Percentiles rank a stretch among this genome's conserved stretches.
Conservation (phyloP, 1,140 invertebrate genomes). For the Cepaea nemoralis region DNA sequence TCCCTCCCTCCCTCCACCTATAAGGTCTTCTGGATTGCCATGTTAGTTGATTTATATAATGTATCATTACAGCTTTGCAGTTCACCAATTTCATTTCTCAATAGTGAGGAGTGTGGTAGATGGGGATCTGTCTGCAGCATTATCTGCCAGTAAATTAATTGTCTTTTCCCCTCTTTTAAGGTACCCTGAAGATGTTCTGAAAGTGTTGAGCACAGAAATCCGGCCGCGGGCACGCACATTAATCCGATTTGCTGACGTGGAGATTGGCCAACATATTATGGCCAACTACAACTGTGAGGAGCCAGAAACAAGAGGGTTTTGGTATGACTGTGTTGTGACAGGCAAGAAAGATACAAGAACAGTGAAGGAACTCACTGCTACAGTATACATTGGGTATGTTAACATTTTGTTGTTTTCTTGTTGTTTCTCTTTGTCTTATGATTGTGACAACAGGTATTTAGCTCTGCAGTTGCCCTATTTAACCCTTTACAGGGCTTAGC, state of each 20-base stretch:
- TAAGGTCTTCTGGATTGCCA: no score
- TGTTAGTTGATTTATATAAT: no score
- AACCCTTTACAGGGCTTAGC: no score
- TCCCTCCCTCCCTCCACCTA: no score
- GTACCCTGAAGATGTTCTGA: slow-evolving; percentile 73
- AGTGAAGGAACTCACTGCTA: slow-evolving; percentile 67
- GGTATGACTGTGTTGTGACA: slow-evolving; percentile 80
- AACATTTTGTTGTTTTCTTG: background rate
- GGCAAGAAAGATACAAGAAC: slow-evolving; percentile 66
- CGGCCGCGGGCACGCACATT: slow-evolving; percentile 78
- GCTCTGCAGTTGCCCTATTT: background rate
- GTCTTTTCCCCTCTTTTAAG: no score
- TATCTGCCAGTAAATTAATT: no score
- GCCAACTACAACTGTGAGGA: slow-evolving; percentile 84
- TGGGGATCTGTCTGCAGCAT: no score
- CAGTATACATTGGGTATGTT: slow-evolving; percentile 70
- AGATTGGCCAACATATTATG: slow-evolving; percentile 79
- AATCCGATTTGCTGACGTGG: slow-evolving; percentile 76
- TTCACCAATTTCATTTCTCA: no score
- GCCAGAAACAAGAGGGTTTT: slow-evolving; percentile 79
- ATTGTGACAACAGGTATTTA: no score
- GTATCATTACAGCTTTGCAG: no score
- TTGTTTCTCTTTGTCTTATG: no score
- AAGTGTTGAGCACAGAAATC: slow-evolving; percentile 74
- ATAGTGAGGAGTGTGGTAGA: no score